Evolutionary conservation across 2,797 vertebrate species (phyloP).

Genomic region (Phoeniculus purpureus): DNA sequence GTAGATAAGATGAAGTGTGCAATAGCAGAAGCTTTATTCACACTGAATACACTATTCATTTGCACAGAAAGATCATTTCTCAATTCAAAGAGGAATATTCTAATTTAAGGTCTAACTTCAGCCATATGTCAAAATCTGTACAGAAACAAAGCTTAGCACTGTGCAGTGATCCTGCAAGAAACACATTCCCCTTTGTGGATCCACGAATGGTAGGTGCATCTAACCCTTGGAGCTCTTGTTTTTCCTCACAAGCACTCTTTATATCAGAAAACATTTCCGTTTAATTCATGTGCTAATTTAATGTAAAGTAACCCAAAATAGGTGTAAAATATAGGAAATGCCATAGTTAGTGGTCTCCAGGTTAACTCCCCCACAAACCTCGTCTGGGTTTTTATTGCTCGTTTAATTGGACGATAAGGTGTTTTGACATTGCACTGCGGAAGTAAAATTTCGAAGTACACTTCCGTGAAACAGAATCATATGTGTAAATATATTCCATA

Average conservation of each 20-base stretch:
- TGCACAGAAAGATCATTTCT: slow-evolving; percentile 79
- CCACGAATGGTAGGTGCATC: slow-evolving; percentile 54
- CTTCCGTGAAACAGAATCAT: background rate
- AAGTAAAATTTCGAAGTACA: background rate
- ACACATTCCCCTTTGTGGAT: slow-evolving; percentile 72
- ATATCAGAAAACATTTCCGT: slow-evolving; percentile 33
- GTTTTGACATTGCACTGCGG: background rate
- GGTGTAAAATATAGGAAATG: slow-evolving; percentile 13
- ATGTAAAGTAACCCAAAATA: background rate
- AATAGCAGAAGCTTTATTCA: slow-evolving; percentile 75
- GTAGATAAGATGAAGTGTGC: slow-evolving; percentile 71
- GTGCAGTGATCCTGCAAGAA: slow-evolving; percentile 67
- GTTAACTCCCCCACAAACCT: background rate
- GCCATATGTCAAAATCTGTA: slow-evolving; percentile 76
- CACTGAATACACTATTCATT: slow-evolving; percentile 81
- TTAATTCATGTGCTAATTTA: slow-evolving; percentile 2
- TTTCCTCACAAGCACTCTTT: slow-evolving; percentile 37
- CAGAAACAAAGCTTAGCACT: slow-evolving; percentile 79
- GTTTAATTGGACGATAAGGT: background rate
- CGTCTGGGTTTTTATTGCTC: background rate
- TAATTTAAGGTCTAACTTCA: slow-evolving; percentile 80
- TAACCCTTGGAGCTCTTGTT: background rate
- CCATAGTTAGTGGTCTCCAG: background rate
- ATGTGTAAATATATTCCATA: background rate
- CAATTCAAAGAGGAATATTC: slow-evolving; percentile 78